phyloP scores from a whole-genome alignment of 2,113 vertebrate genomes.

The Aplodontia rufa region DNA sequence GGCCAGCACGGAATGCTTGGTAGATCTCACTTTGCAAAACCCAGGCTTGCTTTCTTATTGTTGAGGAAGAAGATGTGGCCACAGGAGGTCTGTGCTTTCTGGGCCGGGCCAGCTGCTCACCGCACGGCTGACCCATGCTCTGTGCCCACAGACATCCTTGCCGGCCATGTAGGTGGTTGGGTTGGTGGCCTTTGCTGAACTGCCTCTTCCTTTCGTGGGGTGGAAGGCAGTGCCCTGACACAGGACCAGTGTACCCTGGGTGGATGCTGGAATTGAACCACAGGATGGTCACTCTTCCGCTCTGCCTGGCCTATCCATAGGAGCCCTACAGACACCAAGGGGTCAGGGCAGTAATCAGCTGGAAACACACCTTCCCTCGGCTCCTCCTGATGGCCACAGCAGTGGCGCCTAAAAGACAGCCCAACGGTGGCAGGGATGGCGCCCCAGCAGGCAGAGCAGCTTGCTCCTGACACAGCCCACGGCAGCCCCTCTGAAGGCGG shows the following conservation, averaged over 20 bases:
- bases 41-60: not conserved
- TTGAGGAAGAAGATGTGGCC: not conserved
- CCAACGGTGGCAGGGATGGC: not conserved
- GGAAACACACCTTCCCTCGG: not conserved
- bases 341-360: not conserved
- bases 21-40: not conserved
- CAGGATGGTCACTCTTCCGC: not conserved
- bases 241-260: rapidly evolving
- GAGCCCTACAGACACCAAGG: not conserved
- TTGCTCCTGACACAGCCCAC: slow-evolving; percentile 48
- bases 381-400: not conserved
- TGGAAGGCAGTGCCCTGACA: not conserved
- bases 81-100: rapidly evolving
- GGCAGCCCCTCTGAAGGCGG: slow-evolving; percentile 68
- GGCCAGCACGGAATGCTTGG: not conserved
- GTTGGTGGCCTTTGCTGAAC: not conserved
- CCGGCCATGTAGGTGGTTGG: rapidly evolving
- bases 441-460: not conserved
- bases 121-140: rapidly evolving
- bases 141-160: rapidly evolving
- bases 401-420: not conserved
- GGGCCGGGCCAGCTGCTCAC: not conserved
- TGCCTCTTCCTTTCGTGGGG: not conserved
- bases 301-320: not conserved
- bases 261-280: too few relatives aligned